These are phyloP conservation scores for Thermophis baileyi DNA, from an alignment of 2,113 vertebrate species.

Conservation along the genomic window DNA sequence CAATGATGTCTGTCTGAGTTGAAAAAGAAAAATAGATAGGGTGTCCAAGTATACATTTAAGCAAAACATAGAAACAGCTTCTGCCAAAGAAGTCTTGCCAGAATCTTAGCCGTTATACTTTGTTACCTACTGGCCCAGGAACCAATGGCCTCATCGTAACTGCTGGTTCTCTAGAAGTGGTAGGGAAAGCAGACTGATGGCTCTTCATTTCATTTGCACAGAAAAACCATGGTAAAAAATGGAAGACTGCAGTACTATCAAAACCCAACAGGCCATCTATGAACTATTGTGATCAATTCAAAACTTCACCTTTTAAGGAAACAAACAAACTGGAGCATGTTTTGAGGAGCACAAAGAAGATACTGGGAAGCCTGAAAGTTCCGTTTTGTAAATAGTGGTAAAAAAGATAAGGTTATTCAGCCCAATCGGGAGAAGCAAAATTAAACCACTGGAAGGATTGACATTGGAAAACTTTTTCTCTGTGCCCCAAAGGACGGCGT, in stretches of 20 bases:
- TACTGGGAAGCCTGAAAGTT: background rate
- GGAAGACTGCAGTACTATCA: background rate
- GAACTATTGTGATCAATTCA: background rate
- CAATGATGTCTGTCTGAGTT: conserved; percentile 90
- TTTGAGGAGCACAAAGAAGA: background rate
- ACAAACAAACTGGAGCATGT: background rate
- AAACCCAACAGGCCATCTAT: background rate
- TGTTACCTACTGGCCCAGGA: background rate
- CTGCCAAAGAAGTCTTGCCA: background rate
- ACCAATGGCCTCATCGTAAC: background rate
- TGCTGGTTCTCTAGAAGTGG: background rate
- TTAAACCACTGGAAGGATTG: background rate
- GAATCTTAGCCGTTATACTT: background rate
- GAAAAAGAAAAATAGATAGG: conserved; percentile 9
- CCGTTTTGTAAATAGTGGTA: background rate
- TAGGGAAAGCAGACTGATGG: background rate
- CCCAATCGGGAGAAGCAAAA: background rate
- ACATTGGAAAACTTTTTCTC: background rate
- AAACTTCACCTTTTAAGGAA: background rate
- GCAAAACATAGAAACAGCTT: background rate
- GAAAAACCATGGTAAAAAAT: background rate
- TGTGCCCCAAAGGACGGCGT: background rate
- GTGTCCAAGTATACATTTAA: no score
- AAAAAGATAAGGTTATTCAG: background rate
- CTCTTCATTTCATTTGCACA: background rate